Percentiles rank a stretch among this genome's conserved stretches.
phyloP scores from a whole-genome alignment of 1,140 invertebrate species.

The Coenobita brevimanus region DNA sequence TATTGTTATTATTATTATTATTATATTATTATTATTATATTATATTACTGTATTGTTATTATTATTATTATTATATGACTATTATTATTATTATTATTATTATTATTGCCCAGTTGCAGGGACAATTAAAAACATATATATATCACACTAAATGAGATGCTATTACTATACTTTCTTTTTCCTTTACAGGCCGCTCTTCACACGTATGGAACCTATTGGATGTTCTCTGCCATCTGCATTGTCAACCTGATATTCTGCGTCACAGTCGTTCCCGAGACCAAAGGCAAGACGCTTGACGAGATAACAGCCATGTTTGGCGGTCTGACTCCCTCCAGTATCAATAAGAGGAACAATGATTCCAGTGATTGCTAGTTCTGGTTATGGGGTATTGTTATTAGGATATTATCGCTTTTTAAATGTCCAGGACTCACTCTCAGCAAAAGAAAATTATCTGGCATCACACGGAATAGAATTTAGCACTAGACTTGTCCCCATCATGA shows the following conservation, averaged over 20 bases:
- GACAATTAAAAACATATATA: neutral
- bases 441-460: too few species aligned
- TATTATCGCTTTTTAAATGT: too few species aligned
- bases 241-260: conserved; percentile 82
- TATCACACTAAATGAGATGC: neutral
- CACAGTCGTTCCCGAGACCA: conserved; percentile 90
- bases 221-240: conserved; percentile 84
- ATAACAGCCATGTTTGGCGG: conserved; percentile 75
- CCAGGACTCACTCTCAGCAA: too few species aligned
- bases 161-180: neutral
- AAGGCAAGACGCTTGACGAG: conserved; percentile 87
- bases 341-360: too few species aligned
- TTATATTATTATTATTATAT: neutral
- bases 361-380: too few species aligned
- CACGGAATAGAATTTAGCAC: too few species aligned
- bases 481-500: too few species aligned
- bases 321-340: neutral
- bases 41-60: too few species aligned
- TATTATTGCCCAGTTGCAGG: too few species aligned
- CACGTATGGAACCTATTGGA: conserved; percentile 79
- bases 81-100: too few species aligned
- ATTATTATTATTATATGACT: too few species aligned
- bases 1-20: neutral
- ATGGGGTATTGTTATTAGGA: too few species aligned
- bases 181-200: conserved; percentile 10